A percentile compares a stretch with the other conserved stretches of the same genome.
These are phyloP conservation scores for Hemiprocne comata DNA, from an alignment of 2,113 vertebrate species.

Conservation along the genomic window DNA sequence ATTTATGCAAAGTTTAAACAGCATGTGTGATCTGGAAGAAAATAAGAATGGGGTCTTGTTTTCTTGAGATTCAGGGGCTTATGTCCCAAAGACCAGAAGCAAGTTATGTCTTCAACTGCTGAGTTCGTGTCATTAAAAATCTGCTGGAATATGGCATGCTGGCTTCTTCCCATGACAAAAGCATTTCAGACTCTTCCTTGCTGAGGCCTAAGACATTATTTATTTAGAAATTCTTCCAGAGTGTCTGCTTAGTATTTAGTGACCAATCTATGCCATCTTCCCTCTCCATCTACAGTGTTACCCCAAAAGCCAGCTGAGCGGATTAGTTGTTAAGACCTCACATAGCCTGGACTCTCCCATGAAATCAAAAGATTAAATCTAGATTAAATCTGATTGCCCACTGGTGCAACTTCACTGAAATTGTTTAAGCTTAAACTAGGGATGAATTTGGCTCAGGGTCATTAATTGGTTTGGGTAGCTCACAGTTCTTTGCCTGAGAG, in stretches of 20 bases:
- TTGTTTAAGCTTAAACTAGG: conserved; percentile 27
- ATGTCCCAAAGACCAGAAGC: background rate
- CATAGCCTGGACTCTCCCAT: background rate
- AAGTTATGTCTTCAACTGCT: background rate
- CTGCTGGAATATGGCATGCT: background rate
- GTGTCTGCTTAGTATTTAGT: conserved; percentile 28
- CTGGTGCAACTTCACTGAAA: conserved; percentile 15
- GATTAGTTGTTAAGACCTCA: background rate
- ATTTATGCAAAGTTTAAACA: background rate
- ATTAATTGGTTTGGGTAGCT: conserved; percentile 44
- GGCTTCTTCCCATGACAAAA: background rate
- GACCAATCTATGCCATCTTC: background rate
- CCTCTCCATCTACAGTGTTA: background rate
- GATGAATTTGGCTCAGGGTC: conserved; percentile 22
- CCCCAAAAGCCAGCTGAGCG: conserved; percentile 5
- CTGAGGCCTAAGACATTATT: background rate
- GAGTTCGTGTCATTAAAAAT: background rate
- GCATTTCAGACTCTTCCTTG: background rate
- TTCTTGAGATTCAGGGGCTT: background rate
- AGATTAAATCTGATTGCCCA: conserved; percentile 1
- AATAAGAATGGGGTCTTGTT: background rate
- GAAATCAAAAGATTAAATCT: conserved; percentile 40
- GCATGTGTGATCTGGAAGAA: background rate
- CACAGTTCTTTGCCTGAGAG: conserved; percentile 42
- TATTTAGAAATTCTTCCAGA: conserved; percentile 36